These are phyloP conservation scores for Incurvaria masculella DNA, from an alignment of 2,888 invertebrate genomes.

Conservation along the genomic window DNA sequence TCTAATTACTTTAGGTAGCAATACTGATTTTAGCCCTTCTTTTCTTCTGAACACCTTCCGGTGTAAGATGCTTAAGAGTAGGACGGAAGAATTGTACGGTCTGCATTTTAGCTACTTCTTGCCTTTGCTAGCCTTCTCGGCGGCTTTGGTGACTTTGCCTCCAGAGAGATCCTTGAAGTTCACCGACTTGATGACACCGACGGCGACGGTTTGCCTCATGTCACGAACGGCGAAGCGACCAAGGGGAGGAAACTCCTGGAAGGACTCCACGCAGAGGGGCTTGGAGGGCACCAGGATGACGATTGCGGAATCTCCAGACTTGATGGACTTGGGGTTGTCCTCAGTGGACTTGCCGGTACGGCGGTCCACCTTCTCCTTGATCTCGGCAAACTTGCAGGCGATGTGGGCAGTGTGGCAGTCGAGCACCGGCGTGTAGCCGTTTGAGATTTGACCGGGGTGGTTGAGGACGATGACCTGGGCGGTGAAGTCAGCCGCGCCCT, in stretches of 20 bases:
- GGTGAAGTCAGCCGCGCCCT: slow-evolving; percentile 89
- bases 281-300: slow-evolving; percentile 93
- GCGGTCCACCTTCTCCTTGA: slow-evolving; percentile 98
- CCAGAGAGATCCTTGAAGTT: slow-evolving; percentile 85
- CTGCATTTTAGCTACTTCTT: slow-evolving; percentile 83
- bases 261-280: slow-evolving; percentile 99
- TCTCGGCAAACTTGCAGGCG: slow-evolving; percentile 99
- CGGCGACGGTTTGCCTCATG: slow-evolving; percentile 99
- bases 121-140: slow-evolving; percentile 92
- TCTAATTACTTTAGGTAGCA: too few species aligned
- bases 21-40: slow-evolving; percentile 61
- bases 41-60: slow-evolving; percentile 91
- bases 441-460: slow-evolving; percentile 98
- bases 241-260: slow-evolving; percentile 97
- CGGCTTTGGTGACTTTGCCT: slow-evolving; percentile 99
- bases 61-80: slow-evolving; percentile 77
- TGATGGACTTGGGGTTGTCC: slow-evolving; percentile 92
- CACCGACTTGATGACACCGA: slow-evolving; percentile 95
- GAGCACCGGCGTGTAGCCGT: slow-evolving; percentile 98
- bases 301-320: slow-evolving; percentile 97
- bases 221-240: slow-evolving; percentile 99
- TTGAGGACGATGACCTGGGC: slow-evolving; percentile 99
- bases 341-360: slow-evolving; percentile 90
- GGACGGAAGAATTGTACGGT: slow-evolving; percentile 63
- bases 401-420: slow-evolving; percentile 99